A percentile compares a stretch with the other conserved stretches of the same genome.
Evolutionary conservation across 2,797 vertebrate species (phyloP).

Genomic region (Myotis vivesi): DNA sequence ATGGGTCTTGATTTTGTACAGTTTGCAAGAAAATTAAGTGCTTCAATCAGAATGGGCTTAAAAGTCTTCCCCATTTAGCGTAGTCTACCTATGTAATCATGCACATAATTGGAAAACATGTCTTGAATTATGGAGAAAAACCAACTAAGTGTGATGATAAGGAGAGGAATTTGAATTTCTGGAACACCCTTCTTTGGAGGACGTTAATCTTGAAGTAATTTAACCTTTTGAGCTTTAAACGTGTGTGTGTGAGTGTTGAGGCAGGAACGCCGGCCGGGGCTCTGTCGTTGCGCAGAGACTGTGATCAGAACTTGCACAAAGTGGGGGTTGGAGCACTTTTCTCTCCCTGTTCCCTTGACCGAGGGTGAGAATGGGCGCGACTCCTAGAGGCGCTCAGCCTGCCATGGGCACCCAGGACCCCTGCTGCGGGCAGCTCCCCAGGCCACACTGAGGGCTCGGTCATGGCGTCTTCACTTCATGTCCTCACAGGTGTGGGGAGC

Average conservation of each 20-base stretch:
- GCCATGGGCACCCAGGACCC: rapidly evolving
- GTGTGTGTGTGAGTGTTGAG: rapidly evolving
- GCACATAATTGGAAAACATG: neutral
- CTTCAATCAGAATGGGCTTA: neutral
- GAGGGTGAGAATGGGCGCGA: rapidly evolving
- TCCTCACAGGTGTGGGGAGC: neutral
- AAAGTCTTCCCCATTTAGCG: neutral
- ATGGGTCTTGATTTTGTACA: neutral
- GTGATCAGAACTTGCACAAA: neutral
- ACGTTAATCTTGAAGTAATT: neutral
- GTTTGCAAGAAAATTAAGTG: conserved; percentile 30
- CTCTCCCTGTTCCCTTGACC: rapidly evolving
- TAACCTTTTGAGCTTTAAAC: neutral
- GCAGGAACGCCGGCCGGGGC: rapidly evolving
- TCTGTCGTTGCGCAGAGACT: neutral
- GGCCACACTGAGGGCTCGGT: rapidly evolving
- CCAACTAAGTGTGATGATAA: too few relatives aligned
- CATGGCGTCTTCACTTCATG: rapidly evolving
- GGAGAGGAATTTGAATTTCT: neutral
- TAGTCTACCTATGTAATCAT: neutral
- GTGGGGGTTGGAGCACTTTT: neutral
- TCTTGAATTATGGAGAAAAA: neutral
- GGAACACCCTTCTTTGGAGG: neutral
- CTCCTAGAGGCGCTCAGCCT: neutral
- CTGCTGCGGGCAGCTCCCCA: neutral